Base-by-base conservation (phyloP, 2,888 invertebrate genomes). In the Iphiclides podalirius region DNA sequence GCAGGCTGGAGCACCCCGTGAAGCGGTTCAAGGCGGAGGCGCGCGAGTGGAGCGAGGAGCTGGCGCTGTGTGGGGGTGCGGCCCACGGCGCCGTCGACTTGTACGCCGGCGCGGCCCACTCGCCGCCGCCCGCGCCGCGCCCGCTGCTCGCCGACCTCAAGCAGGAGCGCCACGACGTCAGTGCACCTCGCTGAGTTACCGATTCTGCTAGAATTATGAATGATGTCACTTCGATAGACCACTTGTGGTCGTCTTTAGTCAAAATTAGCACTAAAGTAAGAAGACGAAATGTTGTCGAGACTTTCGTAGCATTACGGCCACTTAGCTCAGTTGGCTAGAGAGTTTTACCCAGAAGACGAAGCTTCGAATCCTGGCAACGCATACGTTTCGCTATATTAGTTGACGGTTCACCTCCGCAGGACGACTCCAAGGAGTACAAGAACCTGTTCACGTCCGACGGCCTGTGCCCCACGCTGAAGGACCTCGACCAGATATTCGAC, bases 401-500 rank as follows among this genome's bases (percentile, higher is more conserved):
- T n/a, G n/a, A n/a, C n/a, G n/a, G n/a, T n/a, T 2, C 11, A 34
- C 46, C 34, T 28, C 11, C 38, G 14, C 62, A 91, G 81, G 90
- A 90, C 54, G 89, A 90, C 54, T 73, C 76, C 35, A 90, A 89
- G 68, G 83, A 89, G 66, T 89, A 91, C 70, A 93, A 93, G 67
- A 94, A 95, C 77, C 89, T 96, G 26, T 96, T 94, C 72, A 96
- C 96, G 35, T 95, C 93, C 63, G 95, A 96, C 84, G 98, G 98
- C 17, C 91, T 98, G 26, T 95, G 95, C 76, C 94, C 96, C 35
- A 95, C 96, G 35, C 93, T 94, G 62, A 94, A 95, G 72, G 98
- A 98, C 87, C 91, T 98, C 61, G 98, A 98, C 70, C 96, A 98
- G 79, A 94, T 98, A 70, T 98, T 98, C 86, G 96, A 96, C 75